These are phyloP conservation scores for Hexactinellida sp. DNA, from an alignment of 37 sponge, comb jelly and placozoan species.

Conservation along the genomic window DNA sequence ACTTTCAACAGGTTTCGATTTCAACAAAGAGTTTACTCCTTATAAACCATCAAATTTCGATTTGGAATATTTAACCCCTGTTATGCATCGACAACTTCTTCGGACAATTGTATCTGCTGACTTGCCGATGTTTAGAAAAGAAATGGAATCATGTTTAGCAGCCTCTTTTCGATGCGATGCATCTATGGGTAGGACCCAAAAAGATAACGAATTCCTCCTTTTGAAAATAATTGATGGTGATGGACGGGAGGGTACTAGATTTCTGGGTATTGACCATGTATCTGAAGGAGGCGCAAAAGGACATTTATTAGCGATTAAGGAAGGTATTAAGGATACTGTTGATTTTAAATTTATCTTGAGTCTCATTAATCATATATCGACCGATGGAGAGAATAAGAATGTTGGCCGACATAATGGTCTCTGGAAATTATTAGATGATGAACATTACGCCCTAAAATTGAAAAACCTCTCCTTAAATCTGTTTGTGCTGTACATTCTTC, in stretches of 20 bases:
- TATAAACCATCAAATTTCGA: slow-evolving; percentile 6
- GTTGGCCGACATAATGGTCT: background rate
- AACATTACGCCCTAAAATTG: background rate
- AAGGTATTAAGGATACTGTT: background rate
- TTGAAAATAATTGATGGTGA: background rate
- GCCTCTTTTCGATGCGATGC: slow-evolving; percentile 6
- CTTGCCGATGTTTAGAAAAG: background rate
- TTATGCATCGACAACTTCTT: background rate
- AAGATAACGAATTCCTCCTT: background rate
- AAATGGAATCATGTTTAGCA: background rate
- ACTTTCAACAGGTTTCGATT: no score
- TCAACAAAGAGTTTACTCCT: background rate
- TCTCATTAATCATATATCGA: background rate
- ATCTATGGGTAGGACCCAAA: background rate
- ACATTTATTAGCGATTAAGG: background rate
- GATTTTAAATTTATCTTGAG: background rate
- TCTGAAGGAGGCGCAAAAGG: background rate
- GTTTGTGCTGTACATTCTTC: slow-evolving; percentile 4
- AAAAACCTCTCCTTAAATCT: background rate
- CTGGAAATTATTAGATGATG: background rate
- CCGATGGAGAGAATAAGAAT: background rate
- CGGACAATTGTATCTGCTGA: background rate
- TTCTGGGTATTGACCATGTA: background rate
- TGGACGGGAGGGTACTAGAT: background rate
- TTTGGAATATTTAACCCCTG: background rate